Base-by-base conservation (phyloP, 2,797 vertebrate genomes). In the Botia almorhae region DNA sequence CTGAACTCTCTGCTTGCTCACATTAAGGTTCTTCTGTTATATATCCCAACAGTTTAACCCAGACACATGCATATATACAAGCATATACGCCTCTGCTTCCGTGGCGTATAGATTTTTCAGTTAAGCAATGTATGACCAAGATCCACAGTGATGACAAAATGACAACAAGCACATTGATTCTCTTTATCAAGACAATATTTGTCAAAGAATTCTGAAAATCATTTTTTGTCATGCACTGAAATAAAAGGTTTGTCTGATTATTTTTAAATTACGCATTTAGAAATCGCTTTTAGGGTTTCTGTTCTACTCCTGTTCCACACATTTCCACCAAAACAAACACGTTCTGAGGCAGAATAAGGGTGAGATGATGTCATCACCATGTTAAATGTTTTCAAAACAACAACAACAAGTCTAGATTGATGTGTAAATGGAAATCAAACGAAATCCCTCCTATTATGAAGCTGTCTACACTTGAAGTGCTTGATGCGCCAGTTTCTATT, bases 1-100 rank as follows among this genome's bases (percentile, higher is more conserved):
- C 56, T 71, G 82, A 65, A 68, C 74, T 77, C 67, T 75, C 69
- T 29, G 26, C 51, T 74, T 74, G 74, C 75, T 61, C 75, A 76
- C 82, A 72, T 81, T 83, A 80, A 69, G 81, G 76, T 69, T 29
- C 55, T 83, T 80, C 80, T 78, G 73, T 83, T 87, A 43, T 60
- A 70, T 46, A 78, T 80, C 60, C 73, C 72, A 71, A 68, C 19
- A 63, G 83, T 65, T 53, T 74, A 78, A 50, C 79, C 74, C 72
- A 21, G 65, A 74, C 69, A 69, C 39, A n/a, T 51, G 39, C 26
- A 33, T 60, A n/a, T 63, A 50, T 33, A 58, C 71, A 23, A 26
- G 50, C 43, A 23, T 17, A 26, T 33, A 8, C 5, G 1, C 56
- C 16, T 23, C 8, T 0, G 12, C n/a, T 71, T 48, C n/a, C 68